phyloP scores from a whole-genome alignment of 2,888 invertebrate species.

The Stenodema calcarata region DNA sequence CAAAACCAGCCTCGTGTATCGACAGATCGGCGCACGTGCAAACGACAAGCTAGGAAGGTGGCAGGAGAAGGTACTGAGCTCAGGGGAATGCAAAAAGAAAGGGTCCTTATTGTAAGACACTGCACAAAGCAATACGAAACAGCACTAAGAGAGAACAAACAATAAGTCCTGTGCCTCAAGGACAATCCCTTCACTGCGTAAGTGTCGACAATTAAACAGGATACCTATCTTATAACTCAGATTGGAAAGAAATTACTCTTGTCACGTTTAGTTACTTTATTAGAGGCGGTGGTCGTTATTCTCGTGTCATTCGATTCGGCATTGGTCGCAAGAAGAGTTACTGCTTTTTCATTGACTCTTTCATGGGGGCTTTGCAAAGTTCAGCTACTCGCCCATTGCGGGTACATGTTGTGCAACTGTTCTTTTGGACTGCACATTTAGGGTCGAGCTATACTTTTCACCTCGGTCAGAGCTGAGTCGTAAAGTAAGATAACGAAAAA shows the following conservation, averaged over 20 bases:
- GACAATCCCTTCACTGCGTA: background rate
- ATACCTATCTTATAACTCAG: background rate
- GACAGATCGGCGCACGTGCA: slow-evolving; percentile 16
- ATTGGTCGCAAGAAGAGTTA: background rate
- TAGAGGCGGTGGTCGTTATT: background rate
- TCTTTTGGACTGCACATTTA: background rate
- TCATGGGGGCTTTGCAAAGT: background rate
- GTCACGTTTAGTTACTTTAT: background rate
- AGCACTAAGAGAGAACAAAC: background rate
- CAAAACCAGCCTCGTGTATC: slow-evolving; percentile 4
- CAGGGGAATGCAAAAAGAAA: background rate
- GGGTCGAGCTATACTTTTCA: background rate
- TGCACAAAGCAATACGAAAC: background rate
- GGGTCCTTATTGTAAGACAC: background rate
- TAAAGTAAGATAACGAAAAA: background rate
- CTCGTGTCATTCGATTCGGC: background rate
- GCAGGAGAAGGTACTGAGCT: background rate
- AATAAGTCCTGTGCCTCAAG: background rate
- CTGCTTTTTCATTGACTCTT: background rate
- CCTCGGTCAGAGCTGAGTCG: background rate
- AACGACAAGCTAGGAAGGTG: background rate
- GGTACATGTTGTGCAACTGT: background rate
- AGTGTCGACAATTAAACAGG: background rate
- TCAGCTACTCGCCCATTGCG: background rate
- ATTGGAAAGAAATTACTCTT: background rate